These are phyloP conservation scores for Anas platyrhynchos DNA, from an alignment of 2,113 vertebrate genomes.

Conservation along the genomic window DNA sequence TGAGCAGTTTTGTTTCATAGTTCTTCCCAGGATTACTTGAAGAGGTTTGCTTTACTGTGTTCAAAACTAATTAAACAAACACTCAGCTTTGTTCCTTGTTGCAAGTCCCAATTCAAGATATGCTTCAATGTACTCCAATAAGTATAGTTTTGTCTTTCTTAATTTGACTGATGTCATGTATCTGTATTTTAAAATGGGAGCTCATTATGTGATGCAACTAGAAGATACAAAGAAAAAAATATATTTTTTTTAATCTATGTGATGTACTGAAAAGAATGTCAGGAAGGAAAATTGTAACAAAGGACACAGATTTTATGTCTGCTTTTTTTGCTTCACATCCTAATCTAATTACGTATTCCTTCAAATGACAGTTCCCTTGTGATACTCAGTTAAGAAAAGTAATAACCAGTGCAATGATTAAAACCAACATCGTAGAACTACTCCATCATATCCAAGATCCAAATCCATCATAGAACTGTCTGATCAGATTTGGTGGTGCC, in stretches of 20 bases:
- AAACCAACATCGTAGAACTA: neutral
- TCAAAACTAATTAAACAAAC: neutral
- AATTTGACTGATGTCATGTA: neutral
- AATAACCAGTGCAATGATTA: conserved; percentile 5
- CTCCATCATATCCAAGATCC: neutral
- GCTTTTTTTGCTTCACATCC: neutral
- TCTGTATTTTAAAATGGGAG: neutral
- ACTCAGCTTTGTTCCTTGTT: neutral
- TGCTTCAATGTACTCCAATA: neutral
- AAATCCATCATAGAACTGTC: neutral
- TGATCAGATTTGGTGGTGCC: neutral
- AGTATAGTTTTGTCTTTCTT: neutral
- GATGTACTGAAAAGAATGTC: neutral
- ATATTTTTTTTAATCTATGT: neutral
- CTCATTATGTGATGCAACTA: neutral
- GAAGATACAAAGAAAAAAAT: neutral
- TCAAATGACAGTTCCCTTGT: conserved; percentile 11
- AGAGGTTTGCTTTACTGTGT: neutral
- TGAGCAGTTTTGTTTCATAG: neutral
- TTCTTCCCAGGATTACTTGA: neutral
- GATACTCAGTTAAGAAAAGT: conserved; percentile 5
- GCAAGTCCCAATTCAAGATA: neutral
- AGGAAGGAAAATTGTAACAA: neutral
- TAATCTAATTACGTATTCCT: neutral
- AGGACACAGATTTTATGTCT: neutral